A percentile compares a stretch with the other conserved stretches of the same genome.
Evolutionary conservation across 2,797 vertebrate genomes (phyloP).

Genomic region (Moxostoma hubbsi): DNA sequence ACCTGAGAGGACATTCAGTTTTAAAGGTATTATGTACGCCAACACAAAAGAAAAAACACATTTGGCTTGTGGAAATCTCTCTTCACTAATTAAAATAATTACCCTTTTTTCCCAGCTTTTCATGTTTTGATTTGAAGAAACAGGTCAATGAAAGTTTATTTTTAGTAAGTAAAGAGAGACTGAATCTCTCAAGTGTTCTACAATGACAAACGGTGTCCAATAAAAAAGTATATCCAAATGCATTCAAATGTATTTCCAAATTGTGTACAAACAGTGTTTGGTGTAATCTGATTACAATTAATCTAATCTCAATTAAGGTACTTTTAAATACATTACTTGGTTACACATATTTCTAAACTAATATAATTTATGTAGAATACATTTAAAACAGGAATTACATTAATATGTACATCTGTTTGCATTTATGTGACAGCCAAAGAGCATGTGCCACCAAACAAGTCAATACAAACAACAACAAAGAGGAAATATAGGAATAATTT

Average conservation of each 20-base stretch:
- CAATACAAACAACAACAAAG: too few relatives aligned
- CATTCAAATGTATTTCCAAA: background rate
- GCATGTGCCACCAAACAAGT: too few relatives aligned
- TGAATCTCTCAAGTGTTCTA: background rate
- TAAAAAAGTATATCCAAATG: background rate
- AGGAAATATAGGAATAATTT: too few relatives aligned
- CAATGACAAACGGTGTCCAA: background rate
- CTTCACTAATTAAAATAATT: background rate
- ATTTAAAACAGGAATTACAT: too few relatives aligned
- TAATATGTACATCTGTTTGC: too few relatives aligned
- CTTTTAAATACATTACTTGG: too few relatives aligned
- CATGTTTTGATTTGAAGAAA: slow-evolving; percentile 12
- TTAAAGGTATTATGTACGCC: background rate
- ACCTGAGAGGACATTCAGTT: background rate
- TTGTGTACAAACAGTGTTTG: too few relatives aligned
- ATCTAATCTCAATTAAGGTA: too few relatives aligned
- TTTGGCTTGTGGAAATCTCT: background rate
- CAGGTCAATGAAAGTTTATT: background rate
- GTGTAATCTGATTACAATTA: too few relatives aligned
- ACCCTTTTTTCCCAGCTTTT: background rate
- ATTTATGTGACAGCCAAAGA: too few relatives aligned
- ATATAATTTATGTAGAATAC: too few relatives aligned
- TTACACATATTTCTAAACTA: too few relatives aligned
- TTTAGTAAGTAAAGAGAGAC: background rate
- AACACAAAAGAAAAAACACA: background rate